These are phyloP conservation scores for Ennomos erosarius DNA, from an alignment of 2,888 invertebrate species.

Conservation along the genomic window DNA sequence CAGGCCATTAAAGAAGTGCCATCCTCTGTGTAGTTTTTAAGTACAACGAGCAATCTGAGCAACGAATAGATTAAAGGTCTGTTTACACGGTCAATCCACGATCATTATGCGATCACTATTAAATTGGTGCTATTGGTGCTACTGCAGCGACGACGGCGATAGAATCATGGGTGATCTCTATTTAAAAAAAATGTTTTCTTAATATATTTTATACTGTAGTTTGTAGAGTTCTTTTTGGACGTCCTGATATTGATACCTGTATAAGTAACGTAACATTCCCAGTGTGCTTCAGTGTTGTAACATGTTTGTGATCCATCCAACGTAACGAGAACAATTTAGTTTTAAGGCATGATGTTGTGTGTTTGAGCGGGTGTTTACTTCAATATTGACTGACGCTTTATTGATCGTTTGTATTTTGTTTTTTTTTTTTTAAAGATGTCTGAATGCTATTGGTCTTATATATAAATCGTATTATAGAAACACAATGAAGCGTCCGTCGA, in stretches of 20 bases:
- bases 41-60: conserved; percentile 70
- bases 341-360: conserved; percentile 79
- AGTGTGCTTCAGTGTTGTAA: conserved; percentile 81
- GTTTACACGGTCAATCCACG: conserved; percentile 47
- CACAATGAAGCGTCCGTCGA: conserved; percentile 60
- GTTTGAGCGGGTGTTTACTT: conserved; percentile 64
- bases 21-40: conserved; percentile 80
- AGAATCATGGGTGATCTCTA: conserved; percentile 79
- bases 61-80: conserved; percentile 57
- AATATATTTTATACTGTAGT: conserved; percentile 76
- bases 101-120: conserved; percentile 29
- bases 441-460: not conserved
- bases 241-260: conserved; percentile 82
- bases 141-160: conserved; percentile 67
- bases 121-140: conserved; percentile 74
- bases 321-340: conserved; percentile 68
- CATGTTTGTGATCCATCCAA: conserved; percentile 84
- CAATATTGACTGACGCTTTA: conserved; percentile 60
- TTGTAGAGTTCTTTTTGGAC: conserved; percentile 49
- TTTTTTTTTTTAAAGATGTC: too few species aligned
- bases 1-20: conserved; percentile 85
- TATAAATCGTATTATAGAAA: not conserved
- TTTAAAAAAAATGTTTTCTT: conserved; percentile 72
- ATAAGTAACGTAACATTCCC: conserved; percentile 81
- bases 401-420: conserved; percentile 13